phyloP scores from a whole-genome alignment of 2,797 vertebrate genomes.

The Buceros bicornis region DNA sequence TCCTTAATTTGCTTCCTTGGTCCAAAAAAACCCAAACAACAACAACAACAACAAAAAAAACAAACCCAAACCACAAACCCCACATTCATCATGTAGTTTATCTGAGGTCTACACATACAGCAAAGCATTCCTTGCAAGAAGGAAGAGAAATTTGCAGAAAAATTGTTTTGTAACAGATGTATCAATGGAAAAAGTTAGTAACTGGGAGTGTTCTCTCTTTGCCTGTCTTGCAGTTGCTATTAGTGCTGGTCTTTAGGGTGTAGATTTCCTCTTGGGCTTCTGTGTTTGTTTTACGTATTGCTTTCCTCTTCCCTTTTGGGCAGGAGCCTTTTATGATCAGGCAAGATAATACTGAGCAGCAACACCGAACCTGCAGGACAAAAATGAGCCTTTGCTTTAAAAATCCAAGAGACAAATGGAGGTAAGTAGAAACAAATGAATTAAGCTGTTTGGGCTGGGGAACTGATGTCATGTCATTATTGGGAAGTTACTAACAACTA shows the following conservation, averaged over 20 bases:
- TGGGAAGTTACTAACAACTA: neutral
- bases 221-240: slow-evolving; percentile 16
- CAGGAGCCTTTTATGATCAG: slow-evolving; percentile 50
- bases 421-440: slow-evolving; percentile 59
- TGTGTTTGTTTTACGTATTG: slow-evolving; percentile 67
- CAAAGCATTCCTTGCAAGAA: neutral
- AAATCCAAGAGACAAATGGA: slow-evolving; percentile 56
- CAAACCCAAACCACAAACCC: neutral
- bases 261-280: slow-evolving; percentile 71
- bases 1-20: neutral
- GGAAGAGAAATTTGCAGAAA: slow-evolving; percentile 12
- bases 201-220: slow-evolving; percentile 51
- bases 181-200: slow-evolving; percentile 63
- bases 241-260: slow-evolving; percentile 60
- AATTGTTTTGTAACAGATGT: slow-evolving; percentile 53
- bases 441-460: neutral
- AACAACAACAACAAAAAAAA: too few relatives aligned
- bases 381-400: slow-evolving; percentile 65
- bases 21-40: neutral
- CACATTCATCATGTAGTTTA: neutral
- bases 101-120: neutral
- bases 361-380: neutral
- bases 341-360: slow-evolving; percentile 31
- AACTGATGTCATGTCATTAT: neutral
- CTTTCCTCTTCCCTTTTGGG: slow-evolving; percentile 58